Base-by-base conservation (phyloP, 1,140 invertebrate genomes). In the Penaeus vannamei region DNA sequence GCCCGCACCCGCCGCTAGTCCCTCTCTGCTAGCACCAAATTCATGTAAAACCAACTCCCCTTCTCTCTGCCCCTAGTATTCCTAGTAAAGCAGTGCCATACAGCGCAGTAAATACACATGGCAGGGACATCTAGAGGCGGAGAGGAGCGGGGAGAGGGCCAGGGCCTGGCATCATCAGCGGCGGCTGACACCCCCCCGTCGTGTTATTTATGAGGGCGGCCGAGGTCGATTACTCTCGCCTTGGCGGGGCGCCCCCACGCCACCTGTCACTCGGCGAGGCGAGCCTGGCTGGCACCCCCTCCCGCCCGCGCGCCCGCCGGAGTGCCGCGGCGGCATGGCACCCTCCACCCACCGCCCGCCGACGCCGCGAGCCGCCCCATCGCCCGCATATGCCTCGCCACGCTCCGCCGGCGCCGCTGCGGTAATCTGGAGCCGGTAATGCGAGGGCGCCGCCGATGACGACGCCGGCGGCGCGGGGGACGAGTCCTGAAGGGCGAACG, bases 41-140 rank as follows among this genome's bases (percentile, higher is more conserved):
- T 53, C 83, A 84, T 84, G 83, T 84, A 84, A 69, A 84, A 84
- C 83, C 83, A 69, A 84, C 61, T 14, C 36, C 62, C 83, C 83
- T n/a, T 84, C 60, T 64, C 29, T 69, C 83, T 84, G 66, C 53
- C 29, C 62, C 82, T 84, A 84, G 83, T 84, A 84, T 84, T 23
- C 62, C 83, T 84, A 84, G 83, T 69, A 64, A 69, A 36, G 26
- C 83, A 66, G 83, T 84, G 83, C 83, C 83, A 84, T 84, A 84
- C 62, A 84, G 62, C 83, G 83, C 81, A 26, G 61, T 84, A 84
- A 84, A 42, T 42, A 42, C 59, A 53, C 53, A 53, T 53, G 53
- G 53, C 14, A 53, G 53, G 53, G 53, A 53, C 12, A 53, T 53
- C 53, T 53, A 53, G 61, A 62, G 83, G 42, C 23, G 83, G 82